Percentiles rank a stretch among this genome's conserved stretches.
phyloP scores from a whole-genome alignment of 2,797 vertebrate genomes.

The Notamacropus eugenii region DNA sequence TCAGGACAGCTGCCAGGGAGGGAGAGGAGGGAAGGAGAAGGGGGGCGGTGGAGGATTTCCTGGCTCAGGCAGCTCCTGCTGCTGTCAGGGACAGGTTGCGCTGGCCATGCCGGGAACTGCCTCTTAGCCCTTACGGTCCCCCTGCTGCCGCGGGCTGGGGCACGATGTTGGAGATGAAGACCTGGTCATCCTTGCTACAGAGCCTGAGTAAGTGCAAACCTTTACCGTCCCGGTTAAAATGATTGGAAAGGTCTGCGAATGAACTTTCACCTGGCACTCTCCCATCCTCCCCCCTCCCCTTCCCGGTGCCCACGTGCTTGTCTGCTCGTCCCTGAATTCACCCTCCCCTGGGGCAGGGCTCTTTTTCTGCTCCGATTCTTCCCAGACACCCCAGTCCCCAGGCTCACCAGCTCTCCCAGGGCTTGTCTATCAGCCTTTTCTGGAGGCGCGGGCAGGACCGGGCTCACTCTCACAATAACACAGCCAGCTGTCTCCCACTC shows the following conservation, averaged over 20 bases:
- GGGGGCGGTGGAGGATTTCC: neutral
- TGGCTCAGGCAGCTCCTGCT: neutral
- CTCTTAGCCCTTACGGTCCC: constrained; percentile 9
- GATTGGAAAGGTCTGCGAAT: neutral
- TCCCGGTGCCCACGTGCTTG: neutral
- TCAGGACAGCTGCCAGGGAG: neutral
- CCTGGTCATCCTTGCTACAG: constrained; percentile 84
- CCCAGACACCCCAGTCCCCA: neutral
- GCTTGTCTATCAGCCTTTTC: neutral
- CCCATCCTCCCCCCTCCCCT: neutral
- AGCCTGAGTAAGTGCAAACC: constrained; percentile 81
- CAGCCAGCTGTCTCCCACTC: neutral
- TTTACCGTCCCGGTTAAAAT: neutral
- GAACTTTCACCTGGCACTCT: neutral
- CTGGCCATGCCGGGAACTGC: neutral
- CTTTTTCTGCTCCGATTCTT: neutral
- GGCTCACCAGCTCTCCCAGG: neutral
- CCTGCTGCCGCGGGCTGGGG: neutral
- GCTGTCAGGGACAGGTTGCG: too few species aligned
- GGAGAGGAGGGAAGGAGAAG: neutral
- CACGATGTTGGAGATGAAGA: constrained; percentile 79
- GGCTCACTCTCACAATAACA: neutral
- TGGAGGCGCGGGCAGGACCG: constrained; percentile 1
- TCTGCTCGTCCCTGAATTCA: neutral
- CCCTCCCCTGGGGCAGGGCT: neutral